Percentiles rank a stretch among this genome's conserved stretches.
These are phyloP conservation scores for Eurosta solidaginis DNA, from an alignment of 1,140 invertebrate genomes.

Conservation along the genomic window DNA sequence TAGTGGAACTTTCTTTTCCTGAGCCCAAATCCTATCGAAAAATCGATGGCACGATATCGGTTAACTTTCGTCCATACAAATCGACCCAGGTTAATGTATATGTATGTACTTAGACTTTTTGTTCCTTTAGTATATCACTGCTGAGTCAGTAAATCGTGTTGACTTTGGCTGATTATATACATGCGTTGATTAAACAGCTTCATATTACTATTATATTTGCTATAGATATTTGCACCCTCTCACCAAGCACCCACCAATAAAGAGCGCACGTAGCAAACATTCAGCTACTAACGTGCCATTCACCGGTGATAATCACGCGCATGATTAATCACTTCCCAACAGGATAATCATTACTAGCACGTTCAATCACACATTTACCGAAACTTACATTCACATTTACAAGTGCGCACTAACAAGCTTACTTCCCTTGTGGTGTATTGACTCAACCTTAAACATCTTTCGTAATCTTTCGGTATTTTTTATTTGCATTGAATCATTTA, in stretches of 20 bases:
- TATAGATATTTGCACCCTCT: background rate
- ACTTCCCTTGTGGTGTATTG: background rate
- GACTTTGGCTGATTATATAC: background rate
- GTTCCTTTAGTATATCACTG: background rate
- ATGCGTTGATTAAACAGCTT: background rate
- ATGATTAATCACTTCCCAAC: constrained; percentile 37
- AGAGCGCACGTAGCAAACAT: background rate
- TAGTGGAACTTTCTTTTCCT: no score
- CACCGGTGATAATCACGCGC: constrained; percentile 35
- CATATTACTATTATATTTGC: background rate
- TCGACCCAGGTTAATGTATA: no score
- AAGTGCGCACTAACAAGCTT: background rate
- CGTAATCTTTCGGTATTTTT: no score
- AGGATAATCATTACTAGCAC: constrained; percentile 33
- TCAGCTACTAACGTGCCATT: background rate
- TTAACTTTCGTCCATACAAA: no score
- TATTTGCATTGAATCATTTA: no score
- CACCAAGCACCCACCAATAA: background rate
- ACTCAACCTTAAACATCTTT: no score
- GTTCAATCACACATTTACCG: background rate
- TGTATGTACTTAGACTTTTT: no score
- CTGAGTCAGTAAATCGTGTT: background rate
- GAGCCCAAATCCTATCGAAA: no score
- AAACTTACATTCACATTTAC: background rate
- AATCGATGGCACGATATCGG: no score